Conservation (phyloP, 2,888 invertebrate genomes). For the Monochamus alternatus region DNA sequence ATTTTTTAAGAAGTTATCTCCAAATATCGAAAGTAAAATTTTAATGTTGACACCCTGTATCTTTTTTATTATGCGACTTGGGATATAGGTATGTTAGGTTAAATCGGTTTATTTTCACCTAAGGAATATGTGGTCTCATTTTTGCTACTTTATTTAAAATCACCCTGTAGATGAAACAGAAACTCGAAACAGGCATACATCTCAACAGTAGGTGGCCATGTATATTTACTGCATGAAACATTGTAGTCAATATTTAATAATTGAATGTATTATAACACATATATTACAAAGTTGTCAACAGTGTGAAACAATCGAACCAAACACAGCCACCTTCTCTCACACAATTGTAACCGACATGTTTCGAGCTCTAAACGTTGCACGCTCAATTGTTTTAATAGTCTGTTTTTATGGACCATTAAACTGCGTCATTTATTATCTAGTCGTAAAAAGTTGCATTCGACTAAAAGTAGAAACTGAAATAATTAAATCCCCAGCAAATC, state of each 20-base stretch:
- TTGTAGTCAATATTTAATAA: neutral
- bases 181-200: too few relatives aligned
- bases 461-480: conserved; percentile 18
- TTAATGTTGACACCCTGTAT: too few relatives aligned
- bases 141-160: too few relatives aligned
- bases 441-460: conserved; percentile 20
- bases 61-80: too few relatives aligned
- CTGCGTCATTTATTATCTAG: conserved; percentile 19
- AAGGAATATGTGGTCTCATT: too few relatives aligned
- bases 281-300: neutral
- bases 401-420: conserved; percentile 22
- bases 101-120: too few relatives aligned
- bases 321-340: neutral
- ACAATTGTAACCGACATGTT: conserved; percentile 17
- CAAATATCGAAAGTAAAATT: too few relatives aligned
- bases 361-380: neutral
- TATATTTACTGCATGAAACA: too few relatives aligned
- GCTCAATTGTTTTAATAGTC: conserved; percentile 25
- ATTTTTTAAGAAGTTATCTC: too few relatives aligned
- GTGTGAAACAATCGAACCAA: neutral
- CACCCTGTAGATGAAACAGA: too few relatives aligned
- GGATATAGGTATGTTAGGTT: too few relatives aligned
- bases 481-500: conserved; percentile 20
- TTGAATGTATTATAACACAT: neutral
- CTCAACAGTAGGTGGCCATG: too few relatives aligned